phyloP scores from a whole-genome alignment of 2,113 vertebrate species.

The Stigmatopora argus region DNA sequence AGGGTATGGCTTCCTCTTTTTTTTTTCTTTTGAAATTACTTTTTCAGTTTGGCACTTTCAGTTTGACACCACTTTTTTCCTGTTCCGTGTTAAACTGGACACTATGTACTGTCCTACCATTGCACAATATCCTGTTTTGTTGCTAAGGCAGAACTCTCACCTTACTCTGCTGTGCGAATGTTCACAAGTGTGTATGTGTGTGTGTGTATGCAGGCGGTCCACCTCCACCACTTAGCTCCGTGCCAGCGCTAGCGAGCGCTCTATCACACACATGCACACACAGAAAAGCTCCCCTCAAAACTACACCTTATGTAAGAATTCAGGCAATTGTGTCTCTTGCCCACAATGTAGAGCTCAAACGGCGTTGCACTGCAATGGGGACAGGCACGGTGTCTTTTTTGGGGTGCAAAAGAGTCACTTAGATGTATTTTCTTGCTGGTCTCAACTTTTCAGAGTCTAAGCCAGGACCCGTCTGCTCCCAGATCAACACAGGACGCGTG shows the following conservation, averaged over 20 bases:
- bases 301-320: slow-evolving; percentile 63
- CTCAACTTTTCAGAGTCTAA: slow-evolving; percentile 48
- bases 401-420: slow-evolving; percentile 1
- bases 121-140: slow-evolving; percentile 46
- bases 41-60: neutral
- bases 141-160: slow-evolving; percentile 22
- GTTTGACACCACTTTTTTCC: neutral
- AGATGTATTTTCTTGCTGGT: slow-evolving; percentile 15
- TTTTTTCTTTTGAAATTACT: neutral
- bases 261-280: slow-evolving; percentile 19
- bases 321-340: slow-evolving; percentile 27
- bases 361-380: slow-evolving; percentile 41
- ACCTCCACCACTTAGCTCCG: slow-evolving; percentile 50
- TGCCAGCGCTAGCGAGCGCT: slow-evolving; percentile 39
- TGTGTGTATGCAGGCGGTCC: slow-evolving; percentile 31
- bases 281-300: slow-evolving; percentile 42
- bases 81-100: slow-evolving; percentile 10
- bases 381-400: slow-evolving; percentile 46
- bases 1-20: slow-evolving; percentile 39
- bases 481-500: slow-evolving; percentile 60
- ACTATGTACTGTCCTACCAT: slow-evolving; percentile 15
- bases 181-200: slow-evolving; percentile 13
- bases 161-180: slow-evolving; percentile 22
- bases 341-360: slow-evolving; percentile 29
- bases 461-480: slow-evolving; percentile 41